phyloP scores from a whole-genome alignment of 2,888 invertebrate genomes.

The Trichogramma evanescens region DNA sequence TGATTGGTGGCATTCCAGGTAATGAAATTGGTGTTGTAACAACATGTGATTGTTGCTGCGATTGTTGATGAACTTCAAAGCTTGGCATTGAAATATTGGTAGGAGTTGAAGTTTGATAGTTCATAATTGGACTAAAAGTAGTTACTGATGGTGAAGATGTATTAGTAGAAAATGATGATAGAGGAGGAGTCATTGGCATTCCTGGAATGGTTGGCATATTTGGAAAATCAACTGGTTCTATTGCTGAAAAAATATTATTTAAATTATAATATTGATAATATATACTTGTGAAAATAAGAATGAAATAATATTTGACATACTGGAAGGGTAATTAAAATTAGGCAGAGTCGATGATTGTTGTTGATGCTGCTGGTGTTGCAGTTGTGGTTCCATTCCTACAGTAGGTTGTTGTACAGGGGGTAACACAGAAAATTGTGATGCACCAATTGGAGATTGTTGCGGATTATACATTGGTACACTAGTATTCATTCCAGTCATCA shows the following conservation, averaged over 20 bases:
- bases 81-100: slow-evolving; percentile 36
- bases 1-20: slow-evolving; percentile 75
- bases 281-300: neutral
- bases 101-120: slow-evolving; percentile 20
- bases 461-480: slow-evolving; percentile 11
- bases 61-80: slow-evolving; percentile 28
- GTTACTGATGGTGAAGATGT: slow-evolving; percentile 18
- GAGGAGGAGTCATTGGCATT: slow-evolving; percentile 37
- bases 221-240: slow-evolving; percentile 27
- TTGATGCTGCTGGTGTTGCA: neutral
- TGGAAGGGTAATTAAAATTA: slow-evolving; percentile 11
- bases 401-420: too few relatives aligned
- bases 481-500: slow-evolving; percentile 4
- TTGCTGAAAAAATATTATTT: slow-evolving; percentile 21
- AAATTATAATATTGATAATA: neutral
- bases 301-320: slow-evolving; percentile 11
- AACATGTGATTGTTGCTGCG: slow-evolving; percentile 26
- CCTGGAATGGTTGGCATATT: slow-evolving; percentile 41
- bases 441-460: neutral
- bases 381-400: too few relatives aligned
- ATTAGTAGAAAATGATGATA: slow-evolving; percentile 23
- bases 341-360: slow-evolving; percentile 10
- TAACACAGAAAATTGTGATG: too few relatives aligned
- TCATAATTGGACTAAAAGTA: slow-evolving; percentile 31
- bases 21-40: slow-evolving; percentile 65